Evolutionary conservation across 2,888 invertebrate species (phyloP).

Genomic region (Polydrusus tereticollis): DNA sequence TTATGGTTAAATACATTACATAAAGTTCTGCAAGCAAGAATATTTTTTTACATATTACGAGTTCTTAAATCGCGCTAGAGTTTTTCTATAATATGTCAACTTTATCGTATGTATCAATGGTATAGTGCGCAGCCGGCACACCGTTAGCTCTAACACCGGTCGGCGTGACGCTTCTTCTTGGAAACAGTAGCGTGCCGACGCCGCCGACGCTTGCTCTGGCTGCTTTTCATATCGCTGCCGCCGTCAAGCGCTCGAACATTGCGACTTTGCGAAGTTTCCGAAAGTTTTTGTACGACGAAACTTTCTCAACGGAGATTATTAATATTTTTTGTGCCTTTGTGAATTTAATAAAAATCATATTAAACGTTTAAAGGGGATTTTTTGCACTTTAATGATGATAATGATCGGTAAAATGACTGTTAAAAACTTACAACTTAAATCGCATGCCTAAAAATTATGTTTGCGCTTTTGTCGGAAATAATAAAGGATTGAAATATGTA

Average conservation of each 20-base stretch:
- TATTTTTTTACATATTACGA: too few species aligned
- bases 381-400: neutral
- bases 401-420: neutral
- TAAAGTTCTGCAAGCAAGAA: too few species aligned
- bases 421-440: neutral
- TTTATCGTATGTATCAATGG: constrained; percentile 41
- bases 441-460: neutral
- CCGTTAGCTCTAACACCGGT: constrained; percentile 50
- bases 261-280: constrained; percentile 23
- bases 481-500: neutral
- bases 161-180: constrained; percentile 54
- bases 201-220: constrained; percentile 59
- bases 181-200: constrained; percentile 64
- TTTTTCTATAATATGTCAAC: neutral
- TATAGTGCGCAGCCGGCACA: constrained; percentile 58
- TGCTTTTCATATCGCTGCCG: constrained; percentile 37
- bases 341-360: neutral
- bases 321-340: constrained; percentile 16
- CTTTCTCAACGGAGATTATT: neutral
- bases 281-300: constrained; percentile 15
- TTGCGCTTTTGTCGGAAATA: neutral
- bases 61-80: neutral
- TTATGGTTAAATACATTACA: too few species aligned
- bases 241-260: neutral
- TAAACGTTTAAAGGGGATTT: neutral